Conservation (phyloP, 1,140 invertebrate genomes). For the Neocloeon triangulifer region DNA sequence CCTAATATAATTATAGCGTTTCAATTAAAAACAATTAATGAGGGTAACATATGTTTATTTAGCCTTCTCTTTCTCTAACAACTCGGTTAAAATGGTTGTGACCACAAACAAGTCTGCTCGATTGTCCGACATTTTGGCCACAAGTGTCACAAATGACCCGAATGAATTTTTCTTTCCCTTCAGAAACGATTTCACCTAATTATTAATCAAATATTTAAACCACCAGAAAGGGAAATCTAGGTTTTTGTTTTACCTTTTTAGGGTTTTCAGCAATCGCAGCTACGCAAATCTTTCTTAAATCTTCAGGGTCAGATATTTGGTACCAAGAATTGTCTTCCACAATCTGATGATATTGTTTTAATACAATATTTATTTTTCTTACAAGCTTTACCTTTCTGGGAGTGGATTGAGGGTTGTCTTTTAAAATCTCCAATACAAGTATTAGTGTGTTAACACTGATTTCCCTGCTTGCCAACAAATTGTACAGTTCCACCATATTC, state of each 20-base stretch:
- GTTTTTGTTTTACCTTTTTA: too few species aligned
- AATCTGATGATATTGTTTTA: too few species aligned
- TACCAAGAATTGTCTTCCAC: slow-evolving; percentile 33
- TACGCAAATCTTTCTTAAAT: slow-evolving; percentile 33
- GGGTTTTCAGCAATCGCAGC: slow-evolving; percentile 37
- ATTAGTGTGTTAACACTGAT: slow-evolving; percentile 1
- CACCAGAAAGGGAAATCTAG: too few species aligned
- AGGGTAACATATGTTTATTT: too few species aligned
- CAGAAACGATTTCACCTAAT: slow-evolving; percentile 38
- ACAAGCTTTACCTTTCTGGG: too few species aligned
- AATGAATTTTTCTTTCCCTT: slow-evolving; percentile 45
- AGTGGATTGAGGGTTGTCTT: too few species aligned
- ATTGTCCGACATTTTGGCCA: slow-evolving; percentile 29
- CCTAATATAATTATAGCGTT: too few species aligned
- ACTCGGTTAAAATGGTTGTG: slow-evolving; percentile 29
- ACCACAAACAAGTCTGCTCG: slow-evolving; percentile 38
- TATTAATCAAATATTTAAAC: too few species aligned
- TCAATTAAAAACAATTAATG: too few species aligned
- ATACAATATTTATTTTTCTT: too few species aligned
- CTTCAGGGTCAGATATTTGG: slow-evolving; percentile 31
- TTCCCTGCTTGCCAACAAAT: background rate
- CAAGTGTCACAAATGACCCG: slow-evolving; percentile 30
- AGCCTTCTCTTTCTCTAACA: slow-evolving; percentile 22
- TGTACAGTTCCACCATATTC: slow-evolving; percentile 8
- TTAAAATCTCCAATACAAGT: too few species aligned